phyloP scores from a whole-genome alignment of 2,113 vertebrate species.

The Cinclus mexicanus region DNA sequence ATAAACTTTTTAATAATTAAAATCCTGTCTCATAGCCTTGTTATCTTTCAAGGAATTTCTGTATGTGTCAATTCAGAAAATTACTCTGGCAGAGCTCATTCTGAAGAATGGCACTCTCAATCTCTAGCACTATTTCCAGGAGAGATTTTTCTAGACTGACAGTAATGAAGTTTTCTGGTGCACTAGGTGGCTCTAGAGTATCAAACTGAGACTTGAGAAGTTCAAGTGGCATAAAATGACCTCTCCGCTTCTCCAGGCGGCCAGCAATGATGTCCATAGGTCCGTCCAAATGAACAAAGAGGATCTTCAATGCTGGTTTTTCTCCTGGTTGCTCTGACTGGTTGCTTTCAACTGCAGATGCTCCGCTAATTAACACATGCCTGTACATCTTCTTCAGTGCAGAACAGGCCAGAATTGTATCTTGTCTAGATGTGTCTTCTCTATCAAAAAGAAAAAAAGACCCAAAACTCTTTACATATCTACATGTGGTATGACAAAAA shows the following conservation, averaged over 20 bases:
- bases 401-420: conserved; percentile 84
- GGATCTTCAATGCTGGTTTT: conserved; percentile 47
- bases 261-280: conserved; percentile 76
- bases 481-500: neutral
- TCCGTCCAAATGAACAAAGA: conserved; percentile 83
- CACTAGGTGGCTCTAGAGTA: conserved; percentile 79
- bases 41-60: neutral
- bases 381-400: conserved; percentile 87
- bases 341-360: neutral
- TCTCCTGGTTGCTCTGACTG: neutral
- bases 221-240: conserved; percentile 85
- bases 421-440: conserved; percentile 65
- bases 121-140: conserved; percentile 71
- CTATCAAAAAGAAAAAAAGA: conserved; percentile 52
- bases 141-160: conserved; percentile 76
- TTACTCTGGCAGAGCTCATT: neutral
- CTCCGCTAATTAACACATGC: conserved; percentile 74
- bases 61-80: neutral
- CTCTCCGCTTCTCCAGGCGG: conserved; percentile 77
- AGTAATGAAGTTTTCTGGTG: conserved; percentile 80
- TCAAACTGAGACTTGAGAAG: conserved; percentile 88
- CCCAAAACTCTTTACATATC: neutral
- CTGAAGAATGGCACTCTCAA: conserved; percentile 65
- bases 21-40: neutral
- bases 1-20: neutral